Evolutionary conservation across 2,888 invertebrate genomes (phyloP), one percentile per base, ranked within the genome.

Genomic region (Idaea straminata): DNA sequence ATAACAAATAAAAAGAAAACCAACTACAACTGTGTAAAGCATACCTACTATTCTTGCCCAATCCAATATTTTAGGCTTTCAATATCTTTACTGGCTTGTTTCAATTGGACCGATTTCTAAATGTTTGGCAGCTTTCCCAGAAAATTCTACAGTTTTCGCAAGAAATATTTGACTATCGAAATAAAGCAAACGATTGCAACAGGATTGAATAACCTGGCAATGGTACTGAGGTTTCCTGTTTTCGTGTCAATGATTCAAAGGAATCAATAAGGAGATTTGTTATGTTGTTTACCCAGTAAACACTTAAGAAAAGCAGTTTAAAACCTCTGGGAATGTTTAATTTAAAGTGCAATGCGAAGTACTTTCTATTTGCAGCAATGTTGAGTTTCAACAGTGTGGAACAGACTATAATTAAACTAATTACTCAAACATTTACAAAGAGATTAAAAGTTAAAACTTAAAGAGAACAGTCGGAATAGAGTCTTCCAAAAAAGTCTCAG

Each of bases 121-220:
- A 47, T 47, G 47, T 47, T 47, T 47, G 47, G 47, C 47, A 47
- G 10, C 47, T 4, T 47, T 47, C 47, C 47, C 47, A 47, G 47
- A 47, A 47, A 47, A 47, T 10, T 47, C 7, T 47, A 57, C 64
- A 67, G 72, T 74, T 73, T 76, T 74, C 15, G 93, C 94, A 69
- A 85, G 86, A 81, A 93, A 94, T 59, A 87, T 85, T 61, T 94
- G 47, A 6, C 47, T 47, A 47, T 47, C 47, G 47, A 47, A 83
- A 78, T 95, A 59, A 59, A 59, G 59, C 59, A 47, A 47, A 47
- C 47, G 6, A 5, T 25, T 47, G 47, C 47, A 47, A 47, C 47
- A 0, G 47, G 47, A 47, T 47, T 47, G 47, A 47, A 47, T 47
- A 47, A 47, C 59, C 15, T 25, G 25, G 25, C 15, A 25, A 15